Evolutionary conservation across 92 coral and sea anemone genomes (phyloP), one percentile per base, ranked within the genome.

Genomic region (Metridium senile): DNA sequence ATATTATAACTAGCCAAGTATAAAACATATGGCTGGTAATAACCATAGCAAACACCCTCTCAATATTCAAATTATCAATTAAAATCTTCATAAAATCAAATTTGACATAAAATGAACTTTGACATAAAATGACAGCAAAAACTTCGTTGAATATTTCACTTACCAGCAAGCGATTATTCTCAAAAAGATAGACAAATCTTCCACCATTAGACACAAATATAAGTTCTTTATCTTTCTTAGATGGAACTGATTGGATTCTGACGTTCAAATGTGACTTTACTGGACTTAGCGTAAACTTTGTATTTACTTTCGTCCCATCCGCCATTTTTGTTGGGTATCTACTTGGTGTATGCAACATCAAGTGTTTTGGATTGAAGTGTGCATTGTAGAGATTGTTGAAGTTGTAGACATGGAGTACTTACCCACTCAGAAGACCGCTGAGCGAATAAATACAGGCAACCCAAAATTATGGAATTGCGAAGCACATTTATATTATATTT

Each of bases 131-230:
- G 9, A 10, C 3, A 62, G 26, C 8, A 26, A 26, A 25, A 62
- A 17, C 4, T 2, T 62, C 11, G 33, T 2, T 9, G 68, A 9
- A 62, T 6, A 31, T 31, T 62, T 11, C 4, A 68, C 75, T 47
- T 71, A 71, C 75, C 75, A 49, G 11, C 26, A 47, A 20, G 11
- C 43, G 29, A 53, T 56, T 53, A 51, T 51, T 71, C 10, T 71
- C 75, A 31, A 71, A 17, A 26, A 71, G 39, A 51, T 71, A 71
- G 11, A 71, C 25, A 27, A 71, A 71, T 11, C 62, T 51, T 19
- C 46, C 62, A 0, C 75, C 75, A 28, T 26, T 71, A 11, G 35
- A 23, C 18, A 71, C 0, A 45, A 68, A 68, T 30, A 68, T 0
- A n/a, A 68, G 23, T 11, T 68, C 74, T 52, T 68, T 68, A 16